These are phyloP conservation scores for Globicephala melas DNA, from an alignment of 2,113 vertebrate genomes.

Conservation along the genomic window DNA sequence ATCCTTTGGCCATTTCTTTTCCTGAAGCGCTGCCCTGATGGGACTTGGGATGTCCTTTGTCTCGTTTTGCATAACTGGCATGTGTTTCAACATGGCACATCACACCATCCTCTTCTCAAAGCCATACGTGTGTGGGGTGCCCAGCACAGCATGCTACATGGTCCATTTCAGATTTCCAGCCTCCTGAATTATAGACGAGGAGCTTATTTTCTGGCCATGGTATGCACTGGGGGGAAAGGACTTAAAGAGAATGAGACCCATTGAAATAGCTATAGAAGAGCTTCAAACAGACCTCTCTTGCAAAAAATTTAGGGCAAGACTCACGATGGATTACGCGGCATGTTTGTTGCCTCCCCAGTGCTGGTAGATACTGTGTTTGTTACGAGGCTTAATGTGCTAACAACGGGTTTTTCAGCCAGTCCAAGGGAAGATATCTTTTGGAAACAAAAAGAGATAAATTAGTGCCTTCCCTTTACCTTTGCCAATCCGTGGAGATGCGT, in stretches of 20 bases:
- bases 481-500: neutral
- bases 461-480: constrained; percentile 28
- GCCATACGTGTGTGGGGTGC: neutral
- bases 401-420: neutral
- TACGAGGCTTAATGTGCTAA: neutral
- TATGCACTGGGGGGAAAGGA: neutral
- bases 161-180: neutral
- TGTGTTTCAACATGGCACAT: neutral
- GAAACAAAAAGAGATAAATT: constrained; percentile 30
- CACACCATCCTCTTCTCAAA: neutral
- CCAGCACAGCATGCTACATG: rapidly evolving
- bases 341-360: neutral
- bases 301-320: neutral
- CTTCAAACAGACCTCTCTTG: neutral
- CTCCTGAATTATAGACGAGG: neutral
- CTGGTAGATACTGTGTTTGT: neutral
- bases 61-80: no score
- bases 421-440: neutral
- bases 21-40: neutral
- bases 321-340: neutral
- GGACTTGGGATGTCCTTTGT: neutral
- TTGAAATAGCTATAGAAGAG: neutral
- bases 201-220: neutral
- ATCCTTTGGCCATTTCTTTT: neutral
- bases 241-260: neutral